A percentile compares a stretch with the other conserved stretches of the same genome.
Evolutionary conservation across 2,888 invertebrate species (phyloP).

Genomic region (Carcina quercana): DNA sequence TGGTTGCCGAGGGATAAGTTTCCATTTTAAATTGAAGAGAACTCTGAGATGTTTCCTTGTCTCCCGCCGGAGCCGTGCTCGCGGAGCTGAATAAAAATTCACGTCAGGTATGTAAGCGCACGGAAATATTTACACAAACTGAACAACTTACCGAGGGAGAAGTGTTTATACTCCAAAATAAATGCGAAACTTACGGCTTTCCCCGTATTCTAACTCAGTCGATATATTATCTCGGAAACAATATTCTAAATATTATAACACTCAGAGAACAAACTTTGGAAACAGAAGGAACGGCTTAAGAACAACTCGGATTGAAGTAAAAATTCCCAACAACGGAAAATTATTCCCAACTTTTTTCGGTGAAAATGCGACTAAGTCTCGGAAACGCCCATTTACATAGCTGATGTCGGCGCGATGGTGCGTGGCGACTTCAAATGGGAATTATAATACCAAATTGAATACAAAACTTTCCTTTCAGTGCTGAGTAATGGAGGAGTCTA

Average conservation of each 20-base stretch:
- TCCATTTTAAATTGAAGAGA: slow-evolving; percentile 72
- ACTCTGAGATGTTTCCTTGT: slow-evolving; percentile 66
- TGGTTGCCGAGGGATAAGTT: slow-evolving; percentile 70
- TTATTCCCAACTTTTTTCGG: slow-evolving; percentile 48
- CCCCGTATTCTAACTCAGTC: slow-evolving; percentile 10
- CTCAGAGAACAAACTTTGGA: slow-evolving; percentile 6
- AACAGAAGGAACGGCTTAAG: slow-evolving; percentile 13
- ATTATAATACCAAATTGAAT: slow-evolving; percentile 77
- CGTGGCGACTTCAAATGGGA: slow-evolving; percentile 74
- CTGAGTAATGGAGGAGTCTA: slow-evolving; percentile 73
- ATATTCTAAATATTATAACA: slow-evolving; percentile 4
- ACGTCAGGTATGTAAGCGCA: slow-evolving; percentile 54
- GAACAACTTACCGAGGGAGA: slow-evolving; percentile 38
- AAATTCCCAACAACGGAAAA: slow-evolving; percentile 33
- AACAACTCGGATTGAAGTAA: slow-evolving; percentile 27
- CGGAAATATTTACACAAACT: slow-evolving; percentile 61
- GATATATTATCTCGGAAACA: slow-evolving; percentile 5
- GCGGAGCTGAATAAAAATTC: slow-evolving; percentile 63
- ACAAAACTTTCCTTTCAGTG: slow-evolving; percentile 76
- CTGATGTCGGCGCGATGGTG: slow-evolving; percentile 72
- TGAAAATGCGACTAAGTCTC: slow-evolving; percentile 63
- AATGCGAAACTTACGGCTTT: slow-evolving; percentile 24
- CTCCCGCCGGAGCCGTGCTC: slow-evolving; percentile 50
- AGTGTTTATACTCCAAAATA: slow-evolving; percentile 38
- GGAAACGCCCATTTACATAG: slow-evolving; percentile 73